Conservation (phyloP, 2,888 invertebrate species). For the Caenorhabditis sp. region DNA sequence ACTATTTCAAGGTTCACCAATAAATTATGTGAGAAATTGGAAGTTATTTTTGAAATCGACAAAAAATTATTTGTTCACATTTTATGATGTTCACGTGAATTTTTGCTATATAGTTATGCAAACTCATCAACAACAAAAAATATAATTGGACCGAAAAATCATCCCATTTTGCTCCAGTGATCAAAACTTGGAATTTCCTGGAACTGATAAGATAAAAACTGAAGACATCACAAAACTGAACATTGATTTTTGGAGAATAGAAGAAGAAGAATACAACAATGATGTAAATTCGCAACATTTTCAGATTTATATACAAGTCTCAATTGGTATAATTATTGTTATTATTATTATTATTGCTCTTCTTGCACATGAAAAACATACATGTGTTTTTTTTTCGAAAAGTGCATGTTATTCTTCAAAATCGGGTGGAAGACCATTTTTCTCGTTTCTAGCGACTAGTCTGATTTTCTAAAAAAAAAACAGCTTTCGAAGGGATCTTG, state of each 20-base stretch:
- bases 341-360: too few relatives aligned
- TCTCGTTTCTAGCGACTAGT: not conserved
- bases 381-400: too few relatives aligned
- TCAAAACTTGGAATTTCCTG: not conserved
- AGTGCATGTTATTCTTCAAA: too few relatives aligned
- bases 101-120: too few relatives aligned
- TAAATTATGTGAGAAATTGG: not conserved
- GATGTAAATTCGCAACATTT: too few relatives aligned
- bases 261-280: not conserved
- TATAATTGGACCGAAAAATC: not conserved
- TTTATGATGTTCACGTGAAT: too few relatives aligned
- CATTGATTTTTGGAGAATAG: not conserved
- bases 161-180: not conserved
- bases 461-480: not conserved
- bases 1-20: too few relatives aligned
- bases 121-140: not conserved
- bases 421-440: too few relatives aligned
- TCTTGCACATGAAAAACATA: too few relatives aligned
- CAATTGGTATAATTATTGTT: too few relatives aligned
- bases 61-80: too few relatives aligned
- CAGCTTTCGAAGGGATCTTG: not conserved
- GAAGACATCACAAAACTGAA: not conserved
- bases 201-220: not conserved
- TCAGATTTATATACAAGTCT: too few relatives aligned
- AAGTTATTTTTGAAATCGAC: not conserved